These are phyloP conservation scores for Sphaeramia orbicularis DNA, from an alignment of 2,797 vertebrate species.

Conservation along the genomic window DNA sequence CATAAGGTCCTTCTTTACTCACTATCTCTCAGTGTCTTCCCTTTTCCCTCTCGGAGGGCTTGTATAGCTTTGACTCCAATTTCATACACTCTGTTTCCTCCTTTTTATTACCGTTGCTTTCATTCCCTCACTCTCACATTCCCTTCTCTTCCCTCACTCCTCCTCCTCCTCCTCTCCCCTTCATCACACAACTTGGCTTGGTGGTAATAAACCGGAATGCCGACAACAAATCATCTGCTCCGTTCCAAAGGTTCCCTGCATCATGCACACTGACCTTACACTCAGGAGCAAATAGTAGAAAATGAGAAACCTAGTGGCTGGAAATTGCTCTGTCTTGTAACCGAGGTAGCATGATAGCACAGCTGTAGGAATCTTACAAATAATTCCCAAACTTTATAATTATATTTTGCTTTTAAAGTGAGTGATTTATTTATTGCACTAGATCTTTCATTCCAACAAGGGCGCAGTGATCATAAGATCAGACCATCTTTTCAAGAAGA, in stretches of 20 bases:
- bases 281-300: slow-evolving; percentile 55
- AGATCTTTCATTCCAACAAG: too few relatives aligned
- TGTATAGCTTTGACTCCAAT: slow-evolving; percentile 70
- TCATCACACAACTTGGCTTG: slow-evolving; percentile 42
- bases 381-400: slow-evolving; percentile 1
- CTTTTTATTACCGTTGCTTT: slow-evolving; percentile 50
- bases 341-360: slow-evolving; percentile 9
- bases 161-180: neutral
- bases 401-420: too few relatives aligned
- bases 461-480: too few relatives aligned
- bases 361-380: neutral
- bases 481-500: too few relatives aligned
- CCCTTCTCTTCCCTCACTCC: neutral
- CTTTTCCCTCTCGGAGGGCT: slow-evolving; percentile 41
- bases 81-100: slow-evolving; percentile 69
- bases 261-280: slow-evolving; percentile 55
- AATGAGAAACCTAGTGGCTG: slow-evolving; percentile 57
- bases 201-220: slow-evolving; percentile 64
- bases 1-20: slow-evolving; percentile 22
- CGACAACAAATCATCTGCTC: slow-evolving; percentile 64
- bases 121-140: neutral
- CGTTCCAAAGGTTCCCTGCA: slow-evolving; percentile 38
- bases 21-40: slow-evolving; percentile 27
- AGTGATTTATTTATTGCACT: too few relatives aligned
- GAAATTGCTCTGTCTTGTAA: slow-evolving; percentile 52